Base-by-base conservation (phyloP, 2,113 vertebrate species). In the Podocnemis expansa region DNA sequence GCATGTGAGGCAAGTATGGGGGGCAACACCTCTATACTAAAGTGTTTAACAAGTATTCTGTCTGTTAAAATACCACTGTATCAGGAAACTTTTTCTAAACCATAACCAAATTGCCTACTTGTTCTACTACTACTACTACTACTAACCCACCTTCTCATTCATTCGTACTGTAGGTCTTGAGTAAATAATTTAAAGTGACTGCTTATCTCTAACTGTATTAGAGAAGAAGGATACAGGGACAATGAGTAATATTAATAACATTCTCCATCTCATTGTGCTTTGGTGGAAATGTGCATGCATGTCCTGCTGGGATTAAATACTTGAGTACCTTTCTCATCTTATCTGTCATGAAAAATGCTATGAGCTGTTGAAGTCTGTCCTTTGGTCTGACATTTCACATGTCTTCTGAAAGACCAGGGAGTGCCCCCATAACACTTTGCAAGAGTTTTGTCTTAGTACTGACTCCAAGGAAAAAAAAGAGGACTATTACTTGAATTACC, bases 1-100 rank as follows among this genome's bases (percentile, higher is more conserved):
- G 56, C 6, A 17, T 29, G 1, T 70, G 51, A 89, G 47, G 5
- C 41, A 89, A 13, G 29, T 63, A 84, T 85, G 91, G 56, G 29
- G 82, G 83, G 82, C 3, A 54, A 2, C 84, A 85, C 2, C 55
- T 41, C 7, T 89, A 70, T 58, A 84, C 88, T 83, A 89, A 88
- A 31, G 5, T 5, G 89, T 95, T 54, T 31, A 89, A 47, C 3
- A 0, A 10, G 80, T 82, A 14, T 81, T 93, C 91, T 84, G n/a
- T 87, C 84, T 73, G 49, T 45, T 47, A 22, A 78, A 92, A 75
- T 11, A 41, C 9, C 43, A 31, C 0, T 0, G 49, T 87, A 41
- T 78, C 79, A 67, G 45, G 89, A 93, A 38, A 51, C 60, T 87
- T 87, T 79, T 85, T 38, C 78, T 89, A 55, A 83, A 81, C 51